These are phyloP conservation scores for Cranoglanis bouderius DNA, from an alignment of 2,113 vertebrate genomes.

Conservation along the genomic window DNA sequence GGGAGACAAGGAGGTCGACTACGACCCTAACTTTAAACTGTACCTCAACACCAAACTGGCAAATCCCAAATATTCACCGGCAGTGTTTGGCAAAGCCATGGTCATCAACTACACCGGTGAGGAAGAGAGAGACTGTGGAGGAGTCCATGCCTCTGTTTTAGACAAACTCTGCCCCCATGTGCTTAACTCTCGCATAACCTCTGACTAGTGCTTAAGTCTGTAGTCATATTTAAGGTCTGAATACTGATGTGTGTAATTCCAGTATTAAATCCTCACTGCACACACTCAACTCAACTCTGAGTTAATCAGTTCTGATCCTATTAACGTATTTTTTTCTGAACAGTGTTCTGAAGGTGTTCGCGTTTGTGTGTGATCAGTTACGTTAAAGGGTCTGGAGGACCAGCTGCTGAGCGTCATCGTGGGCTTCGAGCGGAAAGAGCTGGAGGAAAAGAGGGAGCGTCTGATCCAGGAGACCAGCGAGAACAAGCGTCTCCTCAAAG, in stretches of 20 bases:
- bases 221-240: background rate
- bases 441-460: slow-evolving; percentile 87
- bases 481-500: slow-evolving; percentile 91
- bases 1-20: slow-evolving; percentile 94
- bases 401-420: slow-evolving; percentile 92
- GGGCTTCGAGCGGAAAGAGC: slow-evolving; percentile 84
- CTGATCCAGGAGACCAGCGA: slow-evolving; percentile 93
- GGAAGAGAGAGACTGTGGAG: slow-evolving; percentile 21
- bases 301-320: background rate
- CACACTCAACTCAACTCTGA: background rate
- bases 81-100: slow-evolving; percentile 94
- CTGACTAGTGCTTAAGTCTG: background rate
- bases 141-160: background rate
- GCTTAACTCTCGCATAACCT: background rate
- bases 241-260: background rate
- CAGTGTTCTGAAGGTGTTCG: background rate
- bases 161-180: background rate
- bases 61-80: slow-evolving; percentile 89
- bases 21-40: slow-evolving; percentile 88
- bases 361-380: slow-evolving; percentile 74
- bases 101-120: slow-evolving; percentile 97
- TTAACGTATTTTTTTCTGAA: background rate
- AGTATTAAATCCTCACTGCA: background rate
- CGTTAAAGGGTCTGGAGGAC: slow-evolving; percentile 91
- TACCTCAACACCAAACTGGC: slow-evolving; percentile 92